Conservation (phyloP, 2,888 invertebrate genomes). For the Pyrrhia umbra region DNA sequence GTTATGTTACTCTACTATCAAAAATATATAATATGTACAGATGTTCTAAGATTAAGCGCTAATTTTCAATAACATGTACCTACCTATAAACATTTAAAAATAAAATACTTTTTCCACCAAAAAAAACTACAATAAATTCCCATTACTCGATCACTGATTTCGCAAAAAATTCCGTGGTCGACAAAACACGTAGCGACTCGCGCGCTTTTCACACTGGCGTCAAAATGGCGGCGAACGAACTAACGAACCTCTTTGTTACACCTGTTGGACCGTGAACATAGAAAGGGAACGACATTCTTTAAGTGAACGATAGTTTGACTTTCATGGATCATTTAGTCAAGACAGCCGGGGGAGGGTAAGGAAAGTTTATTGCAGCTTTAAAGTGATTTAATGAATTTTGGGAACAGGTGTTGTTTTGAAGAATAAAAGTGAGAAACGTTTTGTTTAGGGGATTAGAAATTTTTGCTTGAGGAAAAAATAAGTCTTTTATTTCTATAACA, state of each 20-base stretch:
- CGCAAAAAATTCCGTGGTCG: conserved; percentile 48
- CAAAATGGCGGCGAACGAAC: conserved; percentile 71
- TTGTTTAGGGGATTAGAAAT: too few species aligned
- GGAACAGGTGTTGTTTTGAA: not conserved
- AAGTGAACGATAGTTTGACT: conserved; percentile 49
- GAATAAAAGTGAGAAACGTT: too few species aligned
- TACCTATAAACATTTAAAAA: not conserved
- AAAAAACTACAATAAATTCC: conserved; percentile 20
- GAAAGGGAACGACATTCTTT: conserved; percentile 54
- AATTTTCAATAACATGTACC: too few species aligned
- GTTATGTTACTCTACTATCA: too few species aligned
- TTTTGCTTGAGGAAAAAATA: too few species aligned
- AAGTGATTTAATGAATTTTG: not conserved
- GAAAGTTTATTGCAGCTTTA: conserved; percentile 1
- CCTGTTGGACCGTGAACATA: conserved; percentile 68
- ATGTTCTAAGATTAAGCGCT: too few species aligned
- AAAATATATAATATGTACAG: too few species aligned
- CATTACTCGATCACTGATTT: conserved; percentile 43
- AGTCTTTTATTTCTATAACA: too few species aligned
- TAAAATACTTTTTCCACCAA: not conserved
- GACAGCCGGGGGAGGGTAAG: conserved; percentile 13
- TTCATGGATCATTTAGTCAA: conserved; percentile 52
- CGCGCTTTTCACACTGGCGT: conserved; percentile 62
- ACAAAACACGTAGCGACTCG: conserved; percentile 61
- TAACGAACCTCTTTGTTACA: conserved; percentile 88